Base-by-base conservation (phyloP, 2,797 vertebrate genomes). In the Hylomyscus alleni region DNA sequence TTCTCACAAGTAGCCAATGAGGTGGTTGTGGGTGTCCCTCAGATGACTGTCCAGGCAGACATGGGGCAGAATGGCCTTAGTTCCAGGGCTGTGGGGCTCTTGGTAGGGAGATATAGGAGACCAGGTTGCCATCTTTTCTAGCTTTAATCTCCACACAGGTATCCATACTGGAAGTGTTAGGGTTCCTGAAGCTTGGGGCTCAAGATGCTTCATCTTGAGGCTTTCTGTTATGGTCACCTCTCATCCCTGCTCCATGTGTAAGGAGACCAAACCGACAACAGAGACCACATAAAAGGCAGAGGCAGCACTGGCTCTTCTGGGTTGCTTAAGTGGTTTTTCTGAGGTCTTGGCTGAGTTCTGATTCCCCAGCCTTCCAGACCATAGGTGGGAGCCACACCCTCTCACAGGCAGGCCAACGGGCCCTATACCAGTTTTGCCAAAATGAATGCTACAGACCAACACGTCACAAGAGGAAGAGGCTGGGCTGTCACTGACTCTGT, bases 221-320 rank as follows among this genome's bases (percentile, higher is more conserved):
- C n/a, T 52, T 47, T 22, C 78, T 62, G 5, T 26, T 50, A 3
- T 31, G 15, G 3, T 50, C 24, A 6, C 22, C 34, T 29, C 56
- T 52, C 44, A 4, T 44, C 24, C 19, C n/a, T 86, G n/a, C 2
- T 26, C 77, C 11, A 1, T 4, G 3, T 19, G 17, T 34, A 0
- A 6, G 52, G 78, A 56, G 19, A 5, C 58, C 20, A 58, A 34
- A 9, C 54, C 60, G 44, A 37, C 1, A 15, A 12, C 15, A 76
- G 44, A 31, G 37, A 62, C 11, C 19, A 15, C 20, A 20, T 24
- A 20, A 11, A 17, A 40, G 62, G 24, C 85, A 40, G 11, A 50
- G 6, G 3, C 1, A 0, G 17, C 13, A 8, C 37, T 29, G 24
- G 2, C 0, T 3, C 1, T 62, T 26, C 56, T 22, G 7, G 31